A percentile compares a stretch with the other conserved stretches of the same genome.
Conservation (phyloP, 2,888 invertebrate species). For the Lapara coniferarum region DNA sequence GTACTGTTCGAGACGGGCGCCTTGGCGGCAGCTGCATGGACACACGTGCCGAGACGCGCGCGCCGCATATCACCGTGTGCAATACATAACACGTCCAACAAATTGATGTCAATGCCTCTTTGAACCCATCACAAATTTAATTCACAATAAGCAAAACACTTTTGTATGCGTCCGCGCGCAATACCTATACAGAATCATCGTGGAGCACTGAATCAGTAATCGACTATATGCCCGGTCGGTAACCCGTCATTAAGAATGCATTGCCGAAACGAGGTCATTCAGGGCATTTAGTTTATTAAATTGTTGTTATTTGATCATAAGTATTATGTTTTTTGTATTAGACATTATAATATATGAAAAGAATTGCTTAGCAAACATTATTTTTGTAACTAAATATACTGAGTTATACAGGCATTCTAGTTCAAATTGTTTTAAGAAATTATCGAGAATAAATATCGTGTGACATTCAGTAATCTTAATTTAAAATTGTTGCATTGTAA, state of each 20-base stretch:
- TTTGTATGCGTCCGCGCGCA: slow-evolving; percentile 73
- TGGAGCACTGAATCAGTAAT: slow-evolving; percentile 67
- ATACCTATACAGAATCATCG: slow-evolving; percentile 75
- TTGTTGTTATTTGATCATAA: neutral
- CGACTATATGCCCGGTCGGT: slow-evolving; percentile 63
- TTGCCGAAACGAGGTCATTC: slow-evolving; percentile 49
- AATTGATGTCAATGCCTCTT: slow-evolving; percentile 69
- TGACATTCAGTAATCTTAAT: too few relatives aligned
- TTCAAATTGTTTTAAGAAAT: too few relatives aligned
- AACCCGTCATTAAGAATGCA: slow-evolving; percentile 62
- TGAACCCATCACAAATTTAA: slow-evolving; percentile 66
- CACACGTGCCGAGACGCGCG: slow-evolving; percentile 40
- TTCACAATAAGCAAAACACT: slow-evolving; percentile 63
- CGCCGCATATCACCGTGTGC: slow-evolving; percentile 32
- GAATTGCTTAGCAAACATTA: too few relatives aligned
- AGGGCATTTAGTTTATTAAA: slow-evolving; percentile 40
- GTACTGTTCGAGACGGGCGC: too few relatives aligned
- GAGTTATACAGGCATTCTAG: too few relatives aligned
- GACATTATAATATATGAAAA: too few relatives aligned
- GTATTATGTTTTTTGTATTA: neutral
- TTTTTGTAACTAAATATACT: too few relatives aligned
- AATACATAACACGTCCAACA: slow-evolving; percentile 47
- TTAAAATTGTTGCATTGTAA: too few relatives aligned
- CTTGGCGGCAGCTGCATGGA: slow-evolving; percentile 23
- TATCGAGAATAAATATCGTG: too few relatives aligned